A percentile compares a stretch with the other conserved stretches of the same genome.
These are phyloP conservation scores for Dexiosoma caninum DNA, from an alignment of 2,888 invertebrate species.

Conservation along the genomic window DNA sequence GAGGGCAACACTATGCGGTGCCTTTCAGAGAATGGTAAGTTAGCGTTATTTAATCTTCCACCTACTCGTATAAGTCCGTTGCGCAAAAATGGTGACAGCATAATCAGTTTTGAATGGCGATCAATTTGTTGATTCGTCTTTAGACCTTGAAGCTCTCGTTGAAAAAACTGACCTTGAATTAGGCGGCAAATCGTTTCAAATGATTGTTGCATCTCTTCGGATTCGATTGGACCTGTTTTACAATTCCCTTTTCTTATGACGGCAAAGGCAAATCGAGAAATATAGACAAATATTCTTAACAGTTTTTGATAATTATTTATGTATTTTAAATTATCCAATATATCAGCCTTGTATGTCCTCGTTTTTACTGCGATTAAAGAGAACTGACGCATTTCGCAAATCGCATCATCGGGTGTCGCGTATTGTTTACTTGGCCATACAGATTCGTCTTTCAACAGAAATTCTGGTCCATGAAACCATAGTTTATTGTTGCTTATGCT, in stretches of 20 bases:
- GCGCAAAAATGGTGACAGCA: background rate
- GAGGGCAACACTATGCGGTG: slow-evolving; percentile 18
- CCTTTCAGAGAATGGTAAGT: background rate
- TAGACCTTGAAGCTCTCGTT: background rate
- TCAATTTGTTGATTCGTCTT: background rate
- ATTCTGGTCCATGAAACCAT: slow-evolving; percentile 29
- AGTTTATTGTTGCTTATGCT: background rate
- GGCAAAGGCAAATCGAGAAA: background rate
- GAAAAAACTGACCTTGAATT: slow-evolving; percentile 3
- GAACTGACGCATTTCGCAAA: background rate
- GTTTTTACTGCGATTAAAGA: background rate
- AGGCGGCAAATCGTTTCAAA: background rate
- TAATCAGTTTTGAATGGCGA: background rate
- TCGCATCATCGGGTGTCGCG: background rate
- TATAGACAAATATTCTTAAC: slow-evolving; percentile 30
- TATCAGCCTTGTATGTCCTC: background rate
- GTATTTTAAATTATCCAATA: background rate
- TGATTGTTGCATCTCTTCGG: background rate
- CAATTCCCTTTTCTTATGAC: background rate
- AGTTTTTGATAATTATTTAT: slow-evolving; percentile 37
- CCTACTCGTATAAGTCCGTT: slow-evolving; percentile 6
- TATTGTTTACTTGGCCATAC: background rate
- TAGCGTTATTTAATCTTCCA: slow-evolving; percentile 17
- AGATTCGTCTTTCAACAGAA: background rate
- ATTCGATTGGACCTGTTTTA: background rate